These are phyloP conservation scores for Podilymbus podiceps DNA, from an alignment of 2,113 vertebrate genomes.

Conservation along the genomic window DNA sequence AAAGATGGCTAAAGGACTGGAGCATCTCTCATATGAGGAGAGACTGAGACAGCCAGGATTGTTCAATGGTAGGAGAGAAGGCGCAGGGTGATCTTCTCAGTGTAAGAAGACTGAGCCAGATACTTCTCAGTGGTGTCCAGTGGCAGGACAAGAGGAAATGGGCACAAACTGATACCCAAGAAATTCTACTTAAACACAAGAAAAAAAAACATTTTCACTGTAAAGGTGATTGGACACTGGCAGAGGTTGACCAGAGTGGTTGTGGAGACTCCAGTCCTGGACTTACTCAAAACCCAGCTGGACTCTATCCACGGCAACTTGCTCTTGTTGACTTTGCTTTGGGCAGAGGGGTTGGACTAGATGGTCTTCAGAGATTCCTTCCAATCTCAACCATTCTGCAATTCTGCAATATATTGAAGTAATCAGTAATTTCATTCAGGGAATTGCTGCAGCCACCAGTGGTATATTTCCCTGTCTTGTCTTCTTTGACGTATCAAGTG, in stretches of 20 bases:
- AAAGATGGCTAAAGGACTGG: neutral
- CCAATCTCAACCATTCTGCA: neutral
- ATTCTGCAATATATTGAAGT: neutral
- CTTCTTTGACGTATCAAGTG: neutral
- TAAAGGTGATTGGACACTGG: neutral
- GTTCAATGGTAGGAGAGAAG: neutral
- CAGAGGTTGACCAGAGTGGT: neutral
- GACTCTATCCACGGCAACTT: neutral
- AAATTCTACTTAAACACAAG: neutral
- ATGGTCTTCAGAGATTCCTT: neutral
- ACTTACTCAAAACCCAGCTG: neutral
- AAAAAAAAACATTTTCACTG: neutral
- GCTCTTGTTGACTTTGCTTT: neutral
- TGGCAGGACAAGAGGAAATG: neutral
- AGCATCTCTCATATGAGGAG: neutral
- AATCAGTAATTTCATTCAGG: neutral
- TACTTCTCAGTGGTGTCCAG: neutral
- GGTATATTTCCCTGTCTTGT: neutral
- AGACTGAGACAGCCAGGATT: neutral
- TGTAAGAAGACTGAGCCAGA: neutral
- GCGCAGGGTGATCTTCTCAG: neutral
- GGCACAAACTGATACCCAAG: neutral
- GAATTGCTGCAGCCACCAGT: neutral
- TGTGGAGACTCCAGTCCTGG: neutral
- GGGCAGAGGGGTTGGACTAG: accelerated